Conservation (phyloP, 1,140 invertebrate genomes). For the Ylistrum balloti region DNA sequence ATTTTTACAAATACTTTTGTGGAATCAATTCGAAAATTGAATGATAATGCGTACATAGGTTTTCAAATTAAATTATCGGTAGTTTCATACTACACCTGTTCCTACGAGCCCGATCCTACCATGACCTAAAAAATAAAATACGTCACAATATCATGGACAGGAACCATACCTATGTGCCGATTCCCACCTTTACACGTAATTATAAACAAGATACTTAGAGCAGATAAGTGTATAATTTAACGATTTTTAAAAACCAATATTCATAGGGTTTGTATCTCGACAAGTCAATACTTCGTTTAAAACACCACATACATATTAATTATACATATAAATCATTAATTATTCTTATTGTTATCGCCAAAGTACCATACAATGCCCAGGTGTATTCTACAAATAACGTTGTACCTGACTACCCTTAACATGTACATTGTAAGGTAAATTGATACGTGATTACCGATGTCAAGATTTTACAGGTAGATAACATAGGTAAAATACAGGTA, state of each 20-base stretch:
- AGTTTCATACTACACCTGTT: background rate
- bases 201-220: too few relatives aligned
- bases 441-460: background rate
- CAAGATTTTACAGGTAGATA: background rate
- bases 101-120: too few relatives aligned
- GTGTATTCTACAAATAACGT: background rate
- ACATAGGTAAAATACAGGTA: background rate
- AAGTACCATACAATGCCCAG: too few relatives aligned
- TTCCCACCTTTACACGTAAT: too few relatives aligned
- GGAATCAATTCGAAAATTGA: background rate
- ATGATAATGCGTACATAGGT: background rate
- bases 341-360: background rate
- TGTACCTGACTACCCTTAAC: background rate
- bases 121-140: background rate
- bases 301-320: background rate
- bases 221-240: background rate
- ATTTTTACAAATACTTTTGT: background rate
- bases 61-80: background rate
- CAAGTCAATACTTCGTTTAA: background rate
- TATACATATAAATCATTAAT: background rate
- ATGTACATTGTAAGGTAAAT: slow-evolving; percentile 18
- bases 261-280: background rate
- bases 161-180: too few relatives aligned
- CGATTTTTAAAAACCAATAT: background rate
- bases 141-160: too few relatives aligned